Evolutionary conservation across 1,140 invertebrate species (phyloP).

Genomic region (Listronotus oregonensis): DNA sequence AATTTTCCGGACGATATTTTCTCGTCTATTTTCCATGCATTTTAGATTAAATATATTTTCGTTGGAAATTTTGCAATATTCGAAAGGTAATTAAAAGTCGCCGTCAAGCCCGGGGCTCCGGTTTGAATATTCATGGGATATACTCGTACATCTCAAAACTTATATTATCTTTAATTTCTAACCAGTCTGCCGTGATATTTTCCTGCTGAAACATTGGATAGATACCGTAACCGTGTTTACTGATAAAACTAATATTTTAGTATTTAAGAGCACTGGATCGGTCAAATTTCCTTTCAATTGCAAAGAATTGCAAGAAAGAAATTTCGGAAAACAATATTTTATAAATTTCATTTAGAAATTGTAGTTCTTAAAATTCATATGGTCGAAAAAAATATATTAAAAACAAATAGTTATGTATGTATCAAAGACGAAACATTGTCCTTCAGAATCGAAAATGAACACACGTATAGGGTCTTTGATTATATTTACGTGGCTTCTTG

Average conservation of each 20-base stretch:
- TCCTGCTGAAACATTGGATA: constrained; percentile 15
- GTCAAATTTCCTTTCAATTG: too few relatives aligned
- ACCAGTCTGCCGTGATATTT: constrained; percentile 36
- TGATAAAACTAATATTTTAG: constrained; percentile 11
- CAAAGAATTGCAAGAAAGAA: too few relatives aligned
- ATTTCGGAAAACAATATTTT: too few relatives aligned
- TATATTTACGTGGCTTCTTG: too few relatives aligned
- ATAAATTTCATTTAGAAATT: too few relatives aligned
- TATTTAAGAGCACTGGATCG: too few relatives aligned
- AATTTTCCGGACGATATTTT: not conserved
- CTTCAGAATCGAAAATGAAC: too few relatives aligned
- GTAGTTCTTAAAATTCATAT: too few relatives aligned
- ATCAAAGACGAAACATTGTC: too few relatives aligned
- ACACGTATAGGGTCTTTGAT: too few relatives aligned
- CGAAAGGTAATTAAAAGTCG: constrained; percentile 38
- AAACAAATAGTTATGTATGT: too few relatives aligned
- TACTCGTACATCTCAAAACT: constrained; percentile 30
- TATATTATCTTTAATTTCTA: constrained; percentile 38
- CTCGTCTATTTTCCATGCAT: constrained; percentile 20
- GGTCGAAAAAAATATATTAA: too few relatives aligned
- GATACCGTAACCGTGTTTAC: constrained; percentile 26
- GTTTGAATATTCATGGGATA: constrained; percentile 35
- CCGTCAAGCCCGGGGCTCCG: constrained; percentile 29
- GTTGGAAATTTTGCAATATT: constrained; percentile 35
- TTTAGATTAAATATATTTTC: constrained; percentile 34